Base-by-base conservation (phyloP, 2,113 vertebrate species). In the Casuarius casuarius region DNA sequence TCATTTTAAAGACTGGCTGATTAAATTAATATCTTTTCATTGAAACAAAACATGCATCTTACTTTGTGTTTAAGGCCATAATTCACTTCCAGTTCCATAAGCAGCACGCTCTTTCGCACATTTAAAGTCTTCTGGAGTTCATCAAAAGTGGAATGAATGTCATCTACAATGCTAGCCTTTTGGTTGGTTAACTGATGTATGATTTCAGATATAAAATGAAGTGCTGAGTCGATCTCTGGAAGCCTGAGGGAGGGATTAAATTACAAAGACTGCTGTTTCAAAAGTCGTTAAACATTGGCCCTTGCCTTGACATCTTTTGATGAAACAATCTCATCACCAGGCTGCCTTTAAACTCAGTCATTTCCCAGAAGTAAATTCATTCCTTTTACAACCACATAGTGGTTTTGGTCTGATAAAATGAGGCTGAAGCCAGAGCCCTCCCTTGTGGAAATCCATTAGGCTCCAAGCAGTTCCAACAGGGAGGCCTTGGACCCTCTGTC, bases 61-160 rank as follows among this genome's bases (percentile, higher is more conserved):
- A 99, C 99, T 98, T 99, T 99, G 97, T 99, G 99, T 98, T 99
- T 99, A 96, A 99, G 98, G 81, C 99, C 99, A 33, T 99, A 99
- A 98, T 99, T 99, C 97, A 99, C 99, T 97, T 99, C 99, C 96
- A 99, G 98, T 94, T 99, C 99, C 99, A 99, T 99, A 6, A 99
- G 99, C 91, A 99, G 97, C 79, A 99, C 99, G 0, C 99, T 99
- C 97, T 99, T 99, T 77, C 99, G 98, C 75, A 99, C 99, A 29
- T 99, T 99, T 88, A 99, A 96, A 10, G 99, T 99, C 97, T 99
- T 99, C 98, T 99, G 99, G 78, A 99, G 97, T 96, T 99, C 99
- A 68, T 99, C 99, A 63, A 99, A 99, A 51, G 99, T 99, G 13
- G 98, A 96, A 76, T 99, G 99, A 97, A 99, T 99, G 96, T 99